A percentile compares a stretch with the other conserved stretches of the same genome.
Evolutionary conservation across 2,797 vertebrate genomes (phyloP).

Genomic region (Xenopus petersii): DNA sequence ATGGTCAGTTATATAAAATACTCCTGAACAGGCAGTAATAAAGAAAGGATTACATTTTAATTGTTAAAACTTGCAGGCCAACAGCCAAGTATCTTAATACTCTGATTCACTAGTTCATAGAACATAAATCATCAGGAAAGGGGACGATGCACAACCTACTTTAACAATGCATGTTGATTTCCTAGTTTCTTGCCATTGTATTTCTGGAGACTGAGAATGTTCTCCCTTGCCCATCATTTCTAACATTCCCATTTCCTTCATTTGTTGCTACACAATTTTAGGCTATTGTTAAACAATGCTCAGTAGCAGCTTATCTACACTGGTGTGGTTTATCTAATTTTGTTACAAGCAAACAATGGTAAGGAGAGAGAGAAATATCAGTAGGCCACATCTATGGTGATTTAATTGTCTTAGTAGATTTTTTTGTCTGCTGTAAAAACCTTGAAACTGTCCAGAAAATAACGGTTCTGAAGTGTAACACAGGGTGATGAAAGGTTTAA

Average conservation of each 20-base stretch:
- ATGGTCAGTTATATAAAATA: constrained; percentile 2
- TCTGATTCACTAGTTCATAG: not conserved
- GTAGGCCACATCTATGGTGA: too few relatives aligned
- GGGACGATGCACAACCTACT: constrained; percentile 4
- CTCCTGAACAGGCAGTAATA: constrained; percentile 12
- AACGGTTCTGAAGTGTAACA: too few relatives aligned
- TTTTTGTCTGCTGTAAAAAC: too few relatives aligned
- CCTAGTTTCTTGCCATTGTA: constrained; percentile 43
- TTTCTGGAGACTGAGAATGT: constrained; percentile 38
- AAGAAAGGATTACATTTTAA: constrained; percentile 33
- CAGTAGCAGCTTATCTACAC: not conserved
- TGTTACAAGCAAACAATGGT: too few relatives aligned
- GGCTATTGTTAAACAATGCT: constrained; percentile 22
- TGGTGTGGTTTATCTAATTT: too few relatives aligned
- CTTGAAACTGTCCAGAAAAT: too few relatives aligned
- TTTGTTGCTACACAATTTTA: constrained; percentile 4
- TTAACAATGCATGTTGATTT: constrained; percentile 43
- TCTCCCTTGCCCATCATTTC: constrained; percentile 31
- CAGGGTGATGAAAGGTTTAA: too few relatives aligned
- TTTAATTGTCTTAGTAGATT: too few relatives aligned
- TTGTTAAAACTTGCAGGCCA: constrained; percentile 8
- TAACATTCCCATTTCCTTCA: constrained; percentile 15
- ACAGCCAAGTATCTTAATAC: constrained; percentile 17
- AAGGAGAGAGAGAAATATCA: too few relatives aligned
- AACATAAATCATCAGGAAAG: not conserved